Evolutionary conservation across 2,888 invertebrate genomes (phyloP), one percentile per base, ranked within the genome.

Genomic region (Perdita meconis): DNA sequence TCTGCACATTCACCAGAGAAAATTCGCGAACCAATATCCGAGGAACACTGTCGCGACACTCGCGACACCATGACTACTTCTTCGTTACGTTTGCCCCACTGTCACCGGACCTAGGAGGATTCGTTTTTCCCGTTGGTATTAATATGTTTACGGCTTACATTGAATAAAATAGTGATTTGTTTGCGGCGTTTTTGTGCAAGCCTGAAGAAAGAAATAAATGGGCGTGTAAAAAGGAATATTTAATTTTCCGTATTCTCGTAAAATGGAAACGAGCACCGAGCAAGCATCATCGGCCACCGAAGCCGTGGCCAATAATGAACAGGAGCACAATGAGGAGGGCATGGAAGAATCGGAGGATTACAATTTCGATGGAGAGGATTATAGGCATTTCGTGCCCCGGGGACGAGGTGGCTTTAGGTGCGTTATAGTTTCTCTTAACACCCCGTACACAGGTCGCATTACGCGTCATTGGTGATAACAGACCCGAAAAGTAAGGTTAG

Each of bases 321-420:
- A 88, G 59, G 89, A 90, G 74, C 89, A 90, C 61, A 86, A 87
- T 80, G 91, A 91, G 26, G 91, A 91, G 78, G 80, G 80, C 34
- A 89, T 90, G 89, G 92, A 92, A 71, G 92, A 91, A 63, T 73
- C 87, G 56, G 92, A 92, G 44, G 90, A 92, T 67, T 91, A 90
- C 75, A 88, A 90, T 89, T 91, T 93, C 89, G 92, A 92, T 51
- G 89, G 90, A 60, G 92, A 93, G 56, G 92, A 93, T 68, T 93
- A 93, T 77, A 93, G 93, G 82, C 94, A 93, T 86, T 93, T 93
- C 86, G 89, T 92, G 63, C 92, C 92, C 40, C 90, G 93, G 74
- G 93, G 93, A 36, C 90, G 94, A 83, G 93, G 93, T 70, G 93
- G 92, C 64, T 94, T 94, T 85, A 93, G 93, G 94, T 94, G 92